These are phyloP conservation scores for Pagetopsis macropterus DNA, from an alignment of 2,797 vertebrate genomes.

Conservation along the genomic window DNA sequence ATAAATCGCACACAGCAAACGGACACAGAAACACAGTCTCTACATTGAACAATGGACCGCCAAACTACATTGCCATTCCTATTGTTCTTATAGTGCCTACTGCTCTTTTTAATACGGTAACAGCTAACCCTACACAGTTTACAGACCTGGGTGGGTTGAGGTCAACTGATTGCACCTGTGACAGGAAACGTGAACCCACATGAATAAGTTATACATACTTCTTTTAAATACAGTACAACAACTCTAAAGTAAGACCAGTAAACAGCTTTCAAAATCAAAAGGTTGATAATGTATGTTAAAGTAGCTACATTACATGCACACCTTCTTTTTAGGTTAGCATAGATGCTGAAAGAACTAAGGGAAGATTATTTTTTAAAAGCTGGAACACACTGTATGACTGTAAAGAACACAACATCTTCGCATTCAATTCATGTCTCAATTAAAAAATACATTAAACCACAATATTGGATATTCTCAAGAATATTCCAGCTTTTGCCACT, in stretches of 20 bases:
- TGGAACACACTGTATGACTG: background rate
- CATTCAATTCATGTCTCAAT: background rate
- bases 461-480: background rate
- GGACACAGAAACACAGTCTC: background rate
- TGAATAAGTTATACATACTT: slow-evolving; percentile 27
- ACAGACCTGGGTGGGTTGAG: slow-evolving; percentile 52
- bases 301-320: background rate
- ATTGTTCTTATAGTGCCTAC: background rate
- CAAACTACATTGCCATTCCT: slow-evolving; percentile 8
- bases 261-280: background rate
- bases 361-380: background rate
- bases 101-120: slow-evolving; percentile 4
- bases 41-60: background rate
- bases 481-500: too few species aligned
- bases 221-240: background rate
- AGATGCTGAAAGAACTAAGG: background rate
- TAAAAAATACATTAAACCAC: background rate
- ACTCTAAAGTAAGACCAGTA: background rate
- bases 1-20: slow-evolving; percentile 19
- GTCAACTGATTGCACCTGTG: slow-evolving; percentile 43
- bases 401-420: background rate
- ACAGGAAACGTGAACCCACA: slow-evolving; percentile 39
- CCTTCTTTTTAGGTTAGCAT: background rate
- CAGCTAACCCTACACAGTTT: slow-evolving; percentile 23
- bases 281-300: background rate